Percentiles rank a stretch among this genome's conserved stretches.
Evolutionary conservation across 2,797 vertebrate genomes (phyloP).

Genomic region (Delichon dasypus): DNA sequence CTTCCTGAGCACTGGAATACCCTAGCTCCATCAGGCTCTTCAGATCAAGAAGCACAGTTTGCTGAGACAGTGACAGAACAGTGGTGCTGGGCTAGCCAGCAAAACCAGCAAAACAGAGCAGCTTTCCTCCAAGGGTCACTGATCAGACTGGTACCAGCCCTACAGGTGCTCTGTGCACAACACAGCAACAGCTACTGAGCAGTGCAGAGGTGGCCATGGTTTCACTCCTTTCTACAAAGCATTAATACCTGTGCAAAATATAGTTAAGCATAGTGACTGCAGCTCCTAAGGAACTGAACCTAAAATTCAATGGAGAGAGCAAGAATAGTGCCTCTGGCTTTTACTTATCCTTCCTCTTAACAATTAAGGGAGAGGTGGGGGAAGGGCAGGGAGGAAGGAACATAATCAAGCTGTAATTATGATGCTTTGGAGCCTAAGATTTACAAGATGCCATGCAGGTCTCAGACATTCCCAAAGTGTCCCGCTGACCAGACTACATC

Average conservation of each 20-base stretch:
- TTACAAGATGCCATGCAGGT: neutral
- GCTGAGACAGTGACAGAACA: neutral
- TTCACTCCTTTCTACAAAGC: neutral
- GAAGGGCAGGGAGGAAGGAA: neutral
- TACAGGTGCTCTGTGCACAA: neutral
- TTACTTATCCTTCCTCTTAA: neutral
- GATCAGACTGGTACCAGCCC: neutral
- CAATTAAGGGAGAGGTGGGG: neutral
- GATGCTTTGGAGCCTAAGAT: neutral
- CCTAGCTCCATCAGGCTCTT: neutral
- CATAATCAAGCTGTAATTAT: neutral
- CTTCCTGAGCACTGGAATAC: neutral
- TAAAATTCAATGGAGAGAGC: neutral
- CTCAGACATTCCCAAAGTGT: neutral
- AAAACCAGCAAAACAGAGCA: neutral
- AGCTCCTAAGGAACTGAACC: neutral
- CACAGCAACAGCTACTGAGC: neutral
- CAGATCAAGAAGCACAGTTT: neutral
- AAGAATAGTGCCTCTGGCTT: neutral
- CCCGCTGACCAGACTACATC: neutral
- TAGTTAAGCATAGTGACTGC: neutral
- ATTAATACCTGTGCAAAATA: neutral
- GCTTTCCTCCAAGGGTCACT: neutral
- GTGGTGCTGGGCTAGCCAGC: neutral
- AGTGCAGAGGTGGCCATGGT: fast-evolving